Conservation (phyloP, 2,888 invertebrate species). For the Hyalella azteca region DNA sequence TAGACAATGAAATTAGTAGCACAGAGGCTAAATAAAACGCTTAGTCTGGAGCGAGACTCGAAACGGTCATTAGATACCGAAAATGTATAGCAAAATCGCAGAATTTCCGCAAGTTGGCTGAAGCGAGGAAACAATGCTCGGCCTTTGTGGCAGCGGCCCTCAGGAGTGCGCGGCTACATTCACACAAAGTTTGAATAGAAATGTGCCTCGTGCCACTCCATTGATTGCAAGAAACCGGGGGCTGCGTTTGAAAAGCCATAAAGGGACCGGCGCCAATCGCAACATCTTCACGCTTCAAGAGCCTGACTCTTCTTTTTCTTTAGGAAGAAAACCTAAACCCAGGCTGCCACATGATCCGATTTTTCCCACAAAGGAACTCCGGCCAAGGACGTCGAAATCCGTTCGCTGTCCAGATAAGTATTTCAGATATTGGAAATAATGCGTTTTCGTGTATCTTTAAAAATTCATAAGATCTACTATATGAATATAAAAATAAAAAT, state of each 20-base stretch:
- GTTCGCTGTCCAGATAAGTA: too few species aligned
- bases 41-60: too few species aligned
- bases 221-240: neutral
- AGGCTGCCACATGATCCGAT: neutral
- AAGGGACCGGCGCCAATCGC: neutral
- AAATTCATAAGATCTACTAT: too few species aligned
- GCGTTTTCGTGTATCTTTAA: too few species aligned
- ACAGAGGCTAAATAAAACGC: too few species aligned
- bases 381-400: too few species aligned
- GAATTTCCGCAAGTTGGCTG: too few species aligned
- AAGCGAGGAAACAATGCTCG: neutral
- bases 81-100: too few species aligned
- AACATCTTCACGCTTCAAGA: neutral
- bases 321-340: neutral
- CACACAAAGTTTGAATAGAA: conserved; percentile 22
- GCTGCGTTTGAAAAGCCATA: neutral
- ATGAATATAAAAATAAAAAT: too few species aligned
- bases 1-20: too few species aligned
- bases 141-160: neutral
- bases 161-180: neutral
- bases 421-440: too few species aligned
- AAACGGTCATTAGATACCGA: too few species aligned
- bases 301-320: neutral
- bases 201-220: neutral
- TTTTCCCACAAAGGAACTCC: neutral